These are phyloP conservation scores for Holocentrus rufus DNA, from an alignment of 2,797 vertebrate species.

Conservation along the genomic window DNA sequence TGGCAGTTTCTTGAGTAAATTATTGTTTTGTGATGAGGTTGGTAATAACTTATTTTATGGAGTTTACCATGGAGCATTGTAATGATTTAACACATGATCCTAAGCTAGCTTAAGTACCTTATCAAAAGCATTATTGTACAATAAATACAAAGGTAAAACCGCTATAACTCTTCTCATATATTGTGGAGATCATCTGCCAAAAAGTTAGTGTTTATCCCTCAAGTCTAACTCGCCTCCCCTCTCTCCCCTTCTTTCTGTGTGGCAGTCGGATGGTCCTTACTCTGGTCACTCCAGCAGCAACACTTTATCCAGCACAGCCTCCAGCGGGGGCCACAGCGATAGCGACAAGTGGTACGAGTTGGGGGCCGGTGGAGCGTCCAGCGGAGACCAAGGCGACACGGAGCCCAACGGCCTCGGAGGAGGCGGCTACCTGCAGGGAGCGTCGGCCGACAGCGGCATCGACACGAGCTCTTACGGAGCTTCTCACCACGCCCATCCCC, in stretches of 20 bases:
- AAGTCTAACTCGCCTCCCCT: not conserved
- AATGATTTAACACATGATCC: too few species aligned
- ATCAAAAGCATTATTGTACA: too few species aligned
- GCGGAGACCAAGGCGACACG: constrained; percentile 86
- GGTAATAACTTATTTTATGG: too few species aligned
- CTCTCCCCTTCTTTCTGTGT: not conserved
- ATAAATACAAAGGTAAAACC: not conserved
- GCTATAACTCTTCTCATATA: not conserved
- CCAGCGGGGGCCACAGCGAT: constrained; percentile 94
- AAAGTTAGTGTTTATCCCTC: not conserved
- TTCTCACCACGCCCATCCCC: constrained; percentile 74
- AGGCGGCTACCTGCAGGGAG: constrained; percentile 91
- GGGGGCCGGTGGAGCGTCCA: constrained; percentile 82
- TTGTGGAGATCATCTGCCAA: not conserved
- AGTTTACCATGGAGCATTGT: too few species aligned
- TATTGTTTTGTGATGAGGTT: not conserved
- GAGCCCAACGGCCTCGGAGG: constrained; percentile 92
- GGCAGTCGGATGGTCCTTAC: constrained; percentile 92
- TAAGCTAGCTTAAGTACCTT: too few species aligned
- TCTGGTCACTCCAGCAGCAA: constrained; percentile 99
- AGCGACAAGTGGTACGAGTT: constrained; percentile 97
- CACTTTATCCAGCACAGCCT: constrained; percentile 96
- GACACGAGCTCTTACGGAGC: constrained; percentile 91
- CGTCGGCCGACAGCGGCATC: constrained; percentile 94
- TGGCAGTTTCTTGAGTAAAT: not conserved